Conservation (phyloP, 2,113 vertebrate genomes). For the Ariopsis seemanni region DNA sequence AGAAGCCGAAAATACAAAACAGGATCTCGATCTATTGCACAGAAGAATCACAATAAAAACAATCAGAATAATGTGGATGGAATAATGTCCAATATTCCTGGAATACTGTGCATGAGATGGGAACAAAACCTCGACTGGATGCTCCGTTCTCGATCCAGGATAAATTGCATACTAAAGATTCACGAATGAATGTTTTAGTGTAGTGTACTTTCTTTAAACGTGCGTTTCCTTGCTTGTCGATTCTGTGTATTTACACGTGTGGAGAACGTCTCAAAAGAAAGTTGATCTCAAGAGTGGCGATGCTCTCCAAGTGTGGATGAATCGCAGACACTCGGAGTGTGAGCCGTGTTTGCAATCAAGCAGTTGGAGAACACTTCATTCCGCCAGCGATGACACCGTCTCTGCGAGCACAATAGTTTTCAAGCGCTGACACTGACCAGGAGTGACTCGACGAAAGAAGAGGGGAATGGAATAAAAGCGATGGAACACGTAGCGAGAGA, state of each 20-base stretch:
- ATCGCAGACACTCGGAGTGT: slow-evolving; percentile 59
- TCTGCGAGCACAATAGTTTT: slow-evolving; percentile 84
- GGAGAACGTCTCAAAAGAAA: too few species aligned
- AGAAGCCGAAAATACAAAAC: background rate
- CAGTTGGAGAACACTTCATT: slow-evolving; percentile 79
- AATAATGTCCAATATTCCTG: background rate
- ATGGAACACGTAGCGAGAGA: slow-evolving; percentile 58
- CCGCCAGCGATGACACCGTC: slow-evolving; percentile 82
- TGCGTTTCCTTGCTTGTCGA: background rate
- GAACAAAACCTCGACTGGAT: background rate
- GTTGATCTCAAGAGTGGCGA: slow-evolving; percentile 20
- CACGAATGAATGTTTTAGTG: background rate
- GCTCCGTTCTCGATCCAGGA: background rate
- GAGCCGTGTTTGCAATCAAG: slow-evolving; percentile 68
- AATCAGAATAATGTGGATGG: too few species aligned
- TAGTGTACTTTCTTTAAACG: background rate
- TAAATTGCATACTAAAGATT: background rate
- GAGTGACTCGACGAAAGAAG: slow-evolving; percentile 85
- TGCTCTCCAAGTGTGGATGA: slow-evolving; percentile 66
- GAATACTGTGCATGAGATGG: background rate
- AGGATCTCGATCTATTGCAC: background rate
- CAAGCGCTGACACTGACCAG: slow-evolving; percentile 80
- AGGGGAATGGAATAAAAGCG: slow-evolving; percentile 63
- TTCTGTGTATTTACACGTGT: background rate
- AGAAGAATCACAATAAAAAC: background rate